Evolutionary conservation across 2,888 invertebrate species (phyloP).

Genomic region (Dinocampus coccinellae): DNA sequence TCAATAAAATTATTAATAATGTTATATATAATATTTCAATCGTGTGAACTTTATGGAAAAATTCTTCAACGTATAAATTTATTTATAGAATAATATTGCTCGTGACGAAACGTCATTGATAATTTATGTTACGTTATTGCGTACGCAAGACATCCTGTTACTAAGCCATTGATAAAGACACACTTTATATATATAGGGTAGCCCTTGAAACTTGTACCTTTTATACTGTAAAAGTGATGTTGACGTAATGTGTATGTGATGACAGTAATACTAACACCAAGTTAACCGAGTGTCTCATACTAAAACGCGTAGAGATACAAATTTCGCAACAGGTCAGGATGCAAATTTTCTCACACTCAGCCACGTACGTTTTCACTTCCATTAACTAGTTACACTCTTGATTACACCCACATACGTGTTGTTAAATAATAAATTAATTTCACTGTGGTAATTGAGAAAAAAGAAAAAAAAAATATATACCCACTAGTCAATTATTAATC

Average conservation of each 20-base stretch:
- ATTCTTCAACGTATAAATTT: background rate
- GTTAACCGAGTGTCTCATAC: background rate
- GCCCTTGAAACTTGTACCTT: slow-evolving; percentile 46
- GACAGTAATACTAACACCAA: background rate
- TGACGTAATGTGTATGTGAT: background rate
- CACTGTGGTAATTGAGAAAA: too few relatives aligned
- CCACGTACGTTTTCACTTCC: background rate
- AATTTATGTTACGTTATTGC: background rate
- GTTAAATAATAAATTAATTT: background rate
- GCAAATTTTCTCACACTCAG: background rate
- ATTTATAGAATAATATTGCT: background rate
- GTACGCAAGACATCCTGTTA: background rate
- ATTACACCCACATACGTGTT: background rate
- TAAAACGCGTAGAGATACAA: background rate
- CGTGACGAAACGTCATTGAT: background rate
- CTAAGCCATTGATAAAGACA: background rate
- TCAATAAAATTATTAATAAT: slow-evolving; percentile 2
- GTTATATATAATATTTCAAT: too few relatives aligned
- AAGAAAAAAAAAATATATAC: too few relatives aligned
- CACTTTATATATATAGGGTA: slow-evolving; percentile 14
- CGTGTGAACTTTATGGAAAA: too few relatives aligned
- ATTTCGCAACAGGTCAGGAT: background rate
- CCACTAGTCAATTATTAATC: too few relatives aligned
- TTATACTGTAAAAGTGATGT: background rate
- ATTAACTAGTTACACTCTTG: background rate